These are phyloP conservation scores for Schlechtendalia chinensis DNA, from an alignment of 1,140 invertebrate species.

Conservation along the genomic window DNA sequence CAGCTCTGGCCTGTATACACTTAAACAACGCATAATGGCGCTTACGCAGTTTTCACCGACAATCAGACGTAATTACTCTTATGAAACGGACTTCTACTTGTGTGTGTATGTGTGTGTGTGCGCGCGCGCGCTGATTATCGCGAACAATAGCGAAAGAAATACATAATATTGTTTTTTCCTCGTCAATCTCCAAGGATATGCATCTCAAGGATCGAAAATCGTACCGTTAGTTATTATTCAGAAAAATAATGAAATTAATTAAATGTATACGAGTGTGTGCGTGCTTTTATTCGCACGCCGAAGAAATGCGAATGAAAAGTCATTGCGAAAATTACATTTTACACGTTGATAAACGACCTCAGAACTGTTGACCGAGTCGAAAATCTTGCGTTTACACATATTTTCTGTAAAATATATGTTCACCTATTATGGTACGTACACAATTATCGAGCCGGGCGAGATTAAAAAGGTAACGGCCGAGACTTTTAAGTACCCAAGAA, in stretches of 20 bases:
- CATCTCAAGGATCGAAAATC: constrained; percentile 34
- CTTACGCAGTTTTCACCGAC: constrained; percentile 3
- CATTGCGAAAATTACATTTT: constrained; percentile 31
- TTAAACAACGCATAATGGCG: background rate
- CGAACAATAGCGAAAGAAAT: constrained; percentile 31
- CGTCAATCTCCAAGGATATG: constrained; percentile 28
- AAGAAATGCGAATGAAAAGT: constrained; percentile 28
- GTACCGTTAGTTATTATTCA: constrained; percentile 31
- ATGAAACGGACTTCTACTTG: constrained; percentile 33
- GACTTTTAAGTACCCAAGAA: too few relatives aligned
- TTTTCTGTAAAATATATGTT: background rate
- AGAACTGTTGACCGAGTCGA: constrained; percentile 27
- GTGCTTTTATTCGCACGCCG: background rate
- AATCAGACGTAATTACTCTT: constrained; percentile 26
- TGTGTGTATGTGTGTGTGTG: background rate
- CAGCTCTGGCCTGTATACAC: too few relatives aligned
- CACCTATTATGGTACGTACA: background rate
- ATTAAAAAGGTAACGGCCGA: too few relatives aligned
- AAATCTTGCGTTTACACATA: background rate
- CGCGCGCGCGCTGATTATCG: constrained; percentile 16
- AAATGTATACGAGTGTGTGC: background rate
- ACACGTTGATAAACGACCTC: background rate
- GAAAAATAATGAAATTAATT: constrained; percentile 45
- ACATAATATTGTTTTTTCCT: constrained; percentile 35
- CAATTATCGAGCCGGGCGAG: background rate